A percentile compares a stretch with the other conserved stretches of the same genome.
Conservation (phyloP, 1,140 invertebrate genomes). For the Tetranychus cinnabarinus region DNA sequence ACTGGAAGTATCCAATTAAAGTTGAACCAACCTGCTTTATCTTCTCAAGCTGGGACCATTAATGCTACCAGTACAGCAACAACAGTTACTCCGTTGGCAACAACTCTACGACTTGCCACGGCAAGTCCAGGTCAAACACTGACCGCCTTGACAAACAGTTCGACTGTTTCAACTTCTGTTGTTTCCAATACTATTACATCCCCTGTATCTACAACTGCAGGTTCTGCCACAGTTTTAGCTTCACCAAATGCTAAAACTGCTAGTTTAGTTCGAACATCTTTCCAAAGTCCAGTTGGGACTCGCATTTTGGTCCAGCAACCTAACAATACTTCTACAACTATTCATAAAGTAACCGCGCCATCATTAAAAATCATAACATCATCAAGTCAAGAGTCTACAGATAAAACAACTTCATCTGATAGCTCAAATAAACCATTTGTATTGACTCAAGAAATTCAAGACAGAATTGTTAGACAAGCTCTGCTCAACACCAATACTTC, state of each 20-base stretch:
- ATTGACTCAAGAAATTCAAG: slow-evolving; percentile 61
- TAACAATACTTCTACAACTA: neutral
- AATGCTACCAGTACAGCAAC: slow-evolving; percentile 1
- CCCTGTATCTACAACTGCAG: neutral
- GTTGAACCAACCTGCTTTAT: neutral
- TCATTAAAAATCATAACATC: neutral
- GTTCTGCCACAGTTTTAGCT: neutral
- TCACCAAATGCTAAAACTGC: neutral
- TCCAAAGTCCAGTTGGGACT: neutral
- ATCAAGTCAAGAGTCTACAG: neutral
- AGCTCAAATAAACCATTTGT: slow-evolving; percentile 29
- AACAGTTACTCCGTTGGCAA: neutral
- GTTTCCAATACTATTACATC: too few relatives aligned
- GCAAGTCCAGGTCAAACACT: neutral
- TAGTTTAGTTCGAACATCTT: neutral
- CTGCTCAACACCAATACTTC: slow-evolving; percentile 39
- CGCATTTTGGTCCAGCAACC: neutral
- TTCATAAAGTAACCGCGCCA: neutral
- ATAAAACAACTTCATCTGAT: neutral
- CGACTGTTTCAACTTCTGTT: neutral
- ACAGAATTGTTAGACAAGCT: slow-evolving; percentile 36
- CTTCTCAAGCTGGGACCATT: neutral
- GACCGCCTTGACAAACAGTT: neutral
- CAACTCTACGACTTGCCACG: neutral
- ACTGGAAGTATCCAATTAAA: neutral